Base-by-base conservation (phyloP, 2,888 invertebrate species). In the Camptogramma bilineatum region DNA sequence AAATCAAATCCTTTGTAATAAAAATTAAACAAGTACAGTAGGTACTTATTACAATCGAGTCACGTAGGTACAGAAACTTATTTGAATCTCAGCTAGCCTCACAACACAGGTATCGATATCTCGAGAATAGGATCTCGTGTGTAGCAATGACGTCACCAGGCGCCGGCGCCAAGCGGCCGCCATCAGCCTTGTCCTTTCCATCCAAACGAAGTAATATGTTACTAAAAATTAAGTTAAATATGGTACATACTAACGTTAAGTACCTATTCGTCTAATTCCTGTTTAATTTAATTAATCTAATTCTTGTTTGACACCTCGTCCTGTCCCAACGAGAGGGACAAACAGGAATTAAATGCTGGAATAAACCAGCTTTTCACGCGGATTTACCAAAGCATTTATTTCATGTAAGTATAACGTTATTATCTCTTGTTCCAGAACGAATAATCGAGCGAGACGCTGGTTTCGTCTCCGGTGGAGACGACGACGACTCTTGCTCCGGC, bases 391-490 rank as follows among this genome's bases (percentile, higher is more conserved):
- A n/a, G n/a, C n/a, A n/a, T n/a, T n/a, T 39, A 5, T 24, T 24
- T 4, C 24, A 2, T 24, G 24, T 24, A 34, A 10, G 9, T 34
- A 34, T 13, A 39, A 39, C 34, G 13, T 39, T 13, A 9, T 13
- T 3, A 28, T 57, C 74, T 63, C 75, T 88, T 88, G 85, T 87
- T 95, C 13, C 94, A 95, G 95, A 94, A 79, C 87, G 91, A 34
- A 88, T 91, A 67, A 71, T 94, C 59, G 95, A 95, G 64, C 90
- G 94, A 58, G 96, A 96, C 80, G 96, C 96, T 4, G 96, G 96
- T 53, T 96, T 96, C 84, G 96, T 96, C 70, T 96, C 96, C 0
- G 96, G 95, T 2, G 96, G 95, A 0, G 96, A 96, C 72, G 96
- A 96, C 76, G 95, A 95, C 66, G 95, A 94, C 85, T 95, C 84